A percentile compares a stretch with the other conserved stretches of the same genome.
phyloP scores from a whole-genome alignment of 2,797 vertebrate species.

The Tapera naevia region DNA sequence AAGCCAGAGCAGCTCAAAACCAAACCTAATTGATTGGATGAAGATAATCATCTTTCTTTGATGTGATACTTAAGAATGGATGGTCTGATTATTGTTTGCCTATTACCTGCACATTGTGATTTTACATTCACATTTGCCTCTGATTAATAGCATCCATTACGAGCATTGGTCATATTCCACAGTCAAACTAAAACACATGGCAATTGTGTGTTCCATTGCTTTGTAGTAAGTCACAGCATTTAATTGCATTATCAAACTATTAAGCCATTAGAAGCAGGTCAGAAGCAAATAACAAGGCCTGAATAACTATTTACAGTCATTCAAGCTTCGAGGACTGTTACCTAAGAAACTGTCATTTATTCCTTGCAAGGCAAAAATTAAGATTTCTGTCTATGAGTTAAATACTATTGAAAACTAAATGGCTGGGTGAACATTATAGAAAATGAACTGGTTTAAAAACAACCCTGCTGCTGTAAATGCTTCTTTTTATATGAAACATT shows the following conservation, averaged over 20 bases:
- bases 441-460: conserved; percentile 46
- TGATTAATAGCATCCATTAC: not conserved
- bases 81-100: not conserved
- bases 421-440: conserved; percentile 3
- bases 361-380: conserved; percentile 4
- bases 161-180: not conserved
- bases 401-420: conserved; percentile 26
- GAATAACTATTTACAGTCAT: conserved; percentile 1
- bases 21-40: not conserved
- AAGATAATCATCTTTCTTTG: not conserved
- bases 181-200: not conserved
- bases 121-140: not conserved
- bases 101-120: not conserved
- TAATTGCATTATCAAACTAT: conserved; percentile 52
- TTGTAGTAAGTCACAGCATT: conserved; percentile 10
- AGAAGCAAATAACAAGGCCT: conserved; percentile 6
- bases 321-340: not conserved
- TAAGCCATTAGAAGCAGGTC: conserved; percentile 2
- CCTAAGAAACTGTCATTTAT: not conserved
- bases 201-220: conserved; percentile 4
- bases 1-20: not conserved
- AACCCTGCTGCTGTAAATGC: conserved; percentile 26
- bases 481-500: conserved; percentile 30
- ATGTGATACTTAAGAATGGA: not conserved
- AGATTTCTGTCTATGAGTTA: conserved; percentile 13